These are phyloP conservation scores for Catostylus mosaicus DNA, from an alignment of 30 jellyfish, hydroid and myxozoan species.

Conservation along the genomic window DNA sequence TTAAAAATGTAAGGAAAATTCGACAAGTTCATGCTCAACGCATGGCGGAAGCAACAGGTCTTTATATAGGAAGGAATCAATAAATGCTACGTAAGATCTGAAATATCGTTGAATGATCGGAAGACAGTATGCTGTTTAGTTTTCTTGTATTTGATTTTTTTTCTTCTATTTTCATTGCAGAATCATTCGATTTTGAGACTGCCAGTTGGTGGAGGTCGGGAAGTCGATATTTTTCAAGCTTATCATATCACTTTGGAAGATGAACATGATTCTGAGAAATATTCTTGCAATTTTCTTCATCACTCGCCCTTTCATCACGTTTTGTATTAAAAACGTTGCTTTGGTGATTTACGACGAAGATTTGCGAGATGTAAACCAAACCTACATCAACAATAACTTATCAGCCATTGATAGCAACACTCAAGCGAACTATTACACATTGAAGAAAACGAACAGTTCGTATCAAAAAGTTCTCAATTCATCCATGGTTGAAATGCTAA, in stretches of 20 bases:
- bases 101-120: no score
- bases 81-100: no score
- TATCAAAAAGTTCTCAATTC: not conserved
- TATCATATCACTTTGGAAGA: not conserved
- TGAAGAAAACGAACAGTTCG: not conserved
- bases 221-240: no score
- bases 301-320: not conserved
- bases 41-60: no score
- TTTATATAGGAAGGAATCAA: no score
- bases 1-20: no score
- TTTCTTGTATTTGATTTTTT: no score
- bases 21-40: no score
- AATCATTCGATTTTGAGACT: no score
- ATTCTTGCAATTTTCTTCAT: not conserved
- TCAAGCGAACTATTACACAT: not conserved
- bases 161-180: no score
- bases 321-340: not conserved
- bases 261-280: not conserved
- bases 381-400: not conserved
- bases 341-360: slow-evolving; percentile 10
- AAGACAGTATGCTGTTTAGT: no score
- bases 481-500: not conserved
- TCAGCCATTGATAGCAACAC: not conserved
- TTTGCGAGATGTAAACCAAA: not conserved
- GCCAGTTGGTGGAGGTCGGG: no score